Evolutionary conservation across 2,113 vertebrate genomes (phyloP), one percentile per base, ranked within the genome.

Genomic region (Oenanthe melanoleuca): DNA sequence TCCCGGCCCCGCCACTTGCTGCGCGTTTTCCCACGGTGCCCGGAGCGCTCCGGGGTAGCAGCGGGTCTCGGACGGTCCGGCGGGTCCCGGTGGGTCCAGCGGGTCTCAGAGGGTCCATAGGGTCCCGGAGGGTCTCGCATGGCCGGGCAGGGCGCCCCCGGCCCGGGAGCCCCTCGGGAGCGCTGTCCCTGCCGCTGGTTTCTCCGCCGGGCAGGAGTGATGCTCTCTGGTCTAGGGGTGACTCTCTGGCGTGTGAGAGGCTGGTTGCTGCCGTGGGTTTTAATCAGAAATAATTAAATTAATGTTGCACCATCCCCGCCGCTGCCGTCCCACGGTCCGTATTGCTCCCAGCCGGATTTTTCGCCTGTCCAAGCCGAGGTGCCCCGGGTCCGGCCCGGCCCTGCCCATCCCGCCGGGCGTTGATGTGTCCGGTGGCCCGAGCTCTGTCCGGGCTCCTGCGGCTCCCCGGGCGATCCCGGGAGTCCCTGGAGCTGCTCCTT

Each of bases 401-500:
- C 23, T 2, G 69, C 69, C 34, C n/a, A 0, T 12, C 24, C 4
- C 11, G 0, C 31, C 11, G 29, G 47, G 20, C 31, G 60, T 6
- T 17, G 45, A 38, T 4, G 22, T 33, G 33, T 14, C 63, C 37
- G 28, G 40, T 3, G 13, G 28, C 60, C n/a, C 26, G 25, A 7
- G 21, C 52, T 28, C 34, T 15, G 17, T 15, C 50, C 40, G 11
- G 22, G 20, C 37, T 53, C 31, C 67, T 38, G 11, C 5, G 1
- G 59, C 77, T 50, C 67, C 42, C 33, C 0, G 42, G 0, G 55
- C 8, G 2, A 26, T 33, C 69, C 2, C 45, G 0, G 0, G 82
- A 25, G 78, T 33, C 69, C 2, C 45, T 0, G 0, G 82, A 25
- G 78, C 78, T 33, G 55, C 25, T 2, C 53, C 73, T 33, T 6